phyloP scores from a whole-genome alignment of 2,113 vertebrate species.

The Ahaetulla prasina region DNA sequence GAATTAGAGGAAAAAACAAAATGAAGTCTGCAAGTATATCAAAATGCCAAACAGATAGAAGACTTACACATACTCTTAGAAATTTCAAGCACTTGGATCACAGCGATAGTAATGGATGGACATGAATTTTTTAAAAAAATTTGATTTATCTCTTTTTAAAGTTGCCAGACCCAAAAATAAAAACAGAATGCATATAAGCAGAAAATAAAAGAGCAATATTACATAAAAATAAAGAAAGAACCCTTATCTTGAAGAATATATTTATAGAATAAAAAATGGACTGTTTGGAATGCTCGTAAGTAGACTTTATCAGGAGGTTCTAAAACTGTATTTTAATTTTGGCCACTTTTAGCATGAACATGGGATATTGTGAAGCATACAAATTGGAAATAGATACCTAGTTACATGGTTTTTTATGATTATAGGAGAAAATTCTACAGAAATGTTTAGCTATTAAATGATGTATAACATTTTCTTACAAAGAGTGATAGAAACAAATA shows the following conservation, averaged over 20 bases:
- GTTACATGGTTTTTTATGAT: background rate
- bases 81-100: conserved; percentile 80
- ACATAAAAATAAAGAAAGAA: conserved; percentile 47
- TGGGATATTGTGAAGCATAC: conserved; percentile 29
- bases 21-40: conserved; percentile 83
- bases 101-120: conserved; percentile 78
- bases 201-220: conserved; percentile 64
- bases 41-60: conserved; percentile 81
- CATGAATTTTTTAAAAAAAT: conserved; percentile 70
- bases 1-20: conserved; percentile 86
- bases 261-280: conserved; percentile 25
- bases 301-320: background rate
- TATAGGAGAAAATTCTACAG: background rate
- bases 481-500: background rate
- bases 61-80: conserved; percentile 76
- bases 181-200: conserved; percentile 67
- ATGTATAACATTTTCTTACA: background rate
- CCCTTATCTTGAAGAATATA: conserved; percentile 40
- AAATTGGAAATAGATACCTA: background rate
- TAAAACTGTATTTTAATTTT: conserved; percentile 38
- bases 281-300: conserved; percentile 29
- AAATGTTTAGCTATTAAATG: background rate
- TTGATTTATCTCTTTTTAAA: conserved; percentile 66
- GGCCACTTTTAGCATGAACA: conserved; percentile 44
- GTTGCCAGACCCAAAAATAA: conserved; percentile 83